A percentile compares a stretch with the other conserved stretches of the same genome.
phyloP scores from a whole-genome alignment of 2,888 invertebrate genomes.

The Zonitis immaculata region DNA sequence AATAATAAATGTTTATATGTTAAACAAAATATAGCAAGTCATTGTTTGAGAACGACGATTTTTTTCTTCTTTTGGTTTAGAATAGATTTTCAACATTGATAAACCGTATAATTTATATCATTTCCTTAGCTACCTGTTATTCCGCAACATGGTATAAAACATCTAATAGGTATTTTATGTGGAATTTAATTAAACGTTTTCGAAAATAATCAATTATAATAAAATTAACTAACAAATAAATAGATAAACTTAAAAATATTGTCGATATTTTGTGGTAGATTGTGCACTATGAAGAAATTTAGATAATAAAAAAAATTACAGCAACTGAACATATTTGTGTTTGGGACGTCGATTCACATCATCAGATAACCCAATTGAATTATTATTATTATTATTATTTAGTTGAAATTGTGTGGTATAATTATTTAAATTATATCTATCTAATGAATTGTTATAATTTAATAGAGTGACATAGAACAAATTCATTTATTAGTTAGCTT shows the following conservation, averaged over 20 bases:
- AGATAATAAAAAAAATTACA: too few species aligned
- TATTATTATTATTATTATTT: constrained; percentile 26
- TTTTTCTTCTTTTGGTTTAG: too few species aligned
- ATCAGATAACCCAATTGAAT: constrained; percentile 22
- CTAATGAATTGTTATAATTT: constrained; percentile 25
- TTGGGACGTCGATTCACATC: constrained; percentile 7
- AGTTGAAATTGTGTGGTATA: constrained; percentile 20
- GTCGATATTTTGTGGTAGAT: too few species aligned
- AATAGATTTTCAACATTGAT: too few species aligned
- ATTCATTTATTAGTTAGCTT: constrained; percentile 5
- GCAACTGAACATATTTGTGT: neutral
- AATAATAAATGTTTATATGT: too few species aligned
- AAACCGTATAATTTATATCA: constrained; percentile 28
- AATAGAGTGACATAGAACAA: constrained; percentile 19
- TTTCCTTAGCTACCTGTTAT: constrained; percentile 32
- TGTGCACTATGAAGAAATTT: too few species aligned
- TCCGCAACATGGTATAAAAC: constrained; percentile 26
- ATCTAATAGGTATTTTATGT: constrained; percentile 27
- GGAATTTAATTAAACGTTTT: constrained; percentile 32
- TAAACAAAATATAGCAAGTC: too few species aligned
- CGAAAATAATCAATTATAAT: constrained; percentile 33
- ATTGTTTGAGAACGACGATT: too few species aligned
- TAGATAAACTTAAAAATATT: too few species aligned
- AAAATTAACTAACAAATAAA: too few species aligned
- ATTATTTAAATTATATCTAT: constrained; percentile 25